Base-by-base conservation (phyloP, 2,113 vertebrate species). In the Oophaga pumilio region DNA sequence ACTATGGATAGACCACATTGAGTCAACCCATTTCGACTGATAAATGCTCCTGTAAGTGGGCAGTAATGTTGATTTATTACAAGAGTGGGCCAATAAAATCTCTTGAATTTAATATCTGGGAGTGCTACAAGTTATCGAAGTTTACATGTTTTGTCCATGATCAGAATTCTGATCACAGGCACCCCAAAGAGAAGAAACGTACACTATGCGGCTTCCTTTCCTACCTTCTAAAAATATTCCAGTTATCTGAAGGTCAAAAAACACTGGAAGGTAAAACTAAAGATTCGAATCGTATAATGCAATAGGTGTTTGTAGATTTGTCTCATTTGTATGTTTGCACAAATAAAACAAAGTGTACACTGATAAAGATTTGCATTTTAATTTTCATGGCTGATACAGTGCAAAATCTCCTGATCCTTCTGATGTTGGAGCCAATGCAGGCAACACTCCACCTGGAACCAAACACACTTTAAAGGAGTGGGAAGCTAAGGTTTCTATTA, bases 401-500 rank as follows among this genome's bases (percentile, higher is more conserved):
- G 84, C 71, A 60, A 85, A 85, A 62, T 43, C 59, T 22, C 53
- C 43, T 53, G 59, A 86, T 57, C 22, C 49, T n/a, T 80, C 49
- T 81, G 64, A 86, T 81, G 76, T 69, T 66, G 78, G 20, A 62
- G 78, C 79, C 86, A 87, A 80, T 22, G 50, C 64, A 69, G 85
- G 64, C 52, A 81, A 56, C 77, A 82, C 53, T 82, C 77, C 86
- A 87, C 86, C 76, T 87, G 76, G 76, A 73, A 74, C 80, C 86
- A 82, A 80, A 62, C 78, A 80, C 60, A 87, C 66, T 10, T 74
- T n/a, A 69, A 71, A 79, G 69, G 85, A 26, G 64, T 73, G 85
- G 85, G 77, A 87, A 73, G 77, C 66, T 73, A 73, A 87, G 53
- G 86, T 87, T 87, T 82, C 77, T 87, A 87, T 87, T 82, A 87